Percentiles rank a stretch among this genome's conserved stretches.
These are phyloP conservation scores for Torymus aiolomorphi DNA, from an alignment of 2,888 invertebrate species.

Conservation along the genomic window DNA sequence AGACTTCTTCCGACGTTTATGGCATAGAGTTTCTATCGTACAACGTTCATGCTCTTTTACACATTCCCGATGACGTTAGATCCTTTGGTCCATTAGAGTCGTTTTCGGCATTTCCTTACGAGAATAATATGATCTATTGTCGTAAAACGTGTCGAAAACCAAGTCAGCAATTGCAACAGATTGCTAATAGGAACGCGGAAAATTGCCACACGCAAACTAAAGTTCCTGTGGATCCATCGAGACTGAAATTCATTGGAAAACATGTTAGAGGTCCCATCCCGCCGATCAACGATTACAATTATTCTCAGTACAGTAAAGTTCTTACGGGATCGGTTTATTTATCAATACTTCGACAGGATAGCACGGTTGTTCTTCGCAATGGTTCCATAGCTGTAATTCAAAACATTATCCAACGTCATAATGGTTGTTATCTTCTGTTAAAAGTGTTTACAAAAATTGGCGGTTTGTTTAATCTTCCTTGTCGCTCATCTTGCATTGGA, in stretches of 20 bases:
- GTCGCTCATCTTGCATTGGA: not conserved
- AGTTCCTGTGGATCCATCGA: not conserved
- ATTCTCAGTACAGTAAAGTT: not conserved
- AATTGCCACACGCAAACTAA: constrained; percentile 4
- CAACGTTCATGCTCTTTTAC: constrained; percentile 27
- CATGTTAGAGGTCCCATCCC: not conserved
- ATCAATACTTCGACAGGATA: constrained; percentile 5
- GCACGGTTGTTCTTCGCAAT: not conserved
- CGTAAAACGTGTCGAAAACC: constrained; percentile 22
- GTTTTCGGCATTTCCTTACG: constrained; percentile 53
- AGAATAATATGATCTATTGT: constrained; percentile 52
- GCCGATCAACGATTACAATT: not conserved
- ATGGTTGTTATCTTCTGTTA: too few species aligned
- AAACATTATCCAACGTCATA: constrained; percentile 2
- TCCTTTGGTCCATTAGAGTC: constrained; percentile 48
- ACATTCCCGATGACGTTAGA: constrained; percentile 42
- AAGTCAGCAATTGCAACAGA: constrained; percentile 30
- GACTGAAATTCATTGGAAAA: not conserved
- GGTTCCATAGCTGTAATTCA: not conserved
- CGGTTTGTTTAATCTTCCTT: not conserved
- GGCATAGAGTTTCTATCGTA: constrained; percentile 38
- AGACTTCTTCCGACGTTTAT: constrained; percentile 7
- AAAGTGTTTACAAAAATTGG: too few species aligned
- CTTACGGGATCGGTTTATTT: not conserved
- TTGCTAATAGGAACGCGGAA: constrained; percentile 3